Percentiles rank a stretch among this genome's conserved stretches.
phyloP scores from a whole-genome alignment of 1,140 invertebrate genomes.

The Aphaenogaster floridana region DNA sequence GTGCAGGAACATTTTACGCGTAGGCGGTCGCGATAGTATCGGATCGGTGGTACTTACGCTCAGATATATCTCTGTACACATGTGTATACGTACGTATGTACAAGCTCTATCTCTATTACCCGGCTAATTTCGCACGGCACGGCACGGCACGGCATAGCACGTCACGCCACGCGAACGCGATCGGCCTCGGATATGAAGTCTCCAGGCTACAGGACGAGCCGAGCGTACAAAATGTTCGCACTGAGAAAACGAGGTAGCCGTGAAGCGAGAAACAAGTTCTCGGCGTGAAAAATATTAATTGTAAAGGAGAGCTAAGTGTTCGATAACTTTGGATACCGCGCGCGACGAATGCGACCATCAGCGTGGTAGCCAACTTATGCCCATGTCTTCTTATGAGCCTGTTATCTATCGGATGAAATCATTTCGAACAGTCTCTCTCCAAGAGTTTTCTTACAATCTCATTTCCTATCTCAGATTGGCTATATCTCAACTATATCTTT shows the following conservation, averaged over 20 bases:
- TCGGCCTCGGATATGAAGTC: constrained; percentile 31
- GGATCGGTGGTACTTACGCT: constrained; percentile 51
- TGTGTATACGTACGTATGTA: constrained; percentile 12
- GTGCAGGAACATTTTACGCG: constrained; percentile 31
- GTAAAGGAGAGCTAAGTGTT: constrained; percentile 28
- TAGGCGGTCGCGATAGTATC: constrained; percentile 53
- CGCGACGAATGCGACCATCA: constrained; percentile 59
- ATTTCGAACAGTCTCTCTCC: constrained; percentile 1
- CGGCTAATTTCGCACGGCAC: constrained; percentile 62
- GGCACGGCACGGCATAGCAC: not conserved
- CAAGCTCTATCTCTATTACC: constrained; percentile 68
- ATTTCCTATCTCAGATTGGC: constrained; percentile 3
- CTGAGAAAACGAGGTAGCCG: not conserved
- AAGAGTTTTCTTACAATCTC: constrained; percentile 6
- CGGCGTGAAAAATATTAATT: constrained; percentile 55
- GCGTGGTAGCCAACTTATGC: constrained; percentile 34
- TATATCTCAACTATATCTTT: constrained; percentile 13
- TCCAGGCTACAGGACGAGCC: constrained; percentile 19
- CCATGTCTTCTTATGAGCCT: constrained; percentile 8
- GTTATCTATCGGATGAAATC: constrained; percentile 33
- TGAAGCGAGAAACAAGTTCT: constrained; percentile 12
- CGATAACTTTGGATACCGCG: constrained; percentile 64
- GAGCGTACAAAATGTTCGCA: constrained; percentile 39
- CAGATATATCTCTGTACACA: constrained; percentile 34
- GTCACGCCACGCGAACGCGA: constrained; percentile 12